phyloP scores from a whole-genome alignment of 2,797 vertebrate species.

The Alosa sapidissima region DNA sequence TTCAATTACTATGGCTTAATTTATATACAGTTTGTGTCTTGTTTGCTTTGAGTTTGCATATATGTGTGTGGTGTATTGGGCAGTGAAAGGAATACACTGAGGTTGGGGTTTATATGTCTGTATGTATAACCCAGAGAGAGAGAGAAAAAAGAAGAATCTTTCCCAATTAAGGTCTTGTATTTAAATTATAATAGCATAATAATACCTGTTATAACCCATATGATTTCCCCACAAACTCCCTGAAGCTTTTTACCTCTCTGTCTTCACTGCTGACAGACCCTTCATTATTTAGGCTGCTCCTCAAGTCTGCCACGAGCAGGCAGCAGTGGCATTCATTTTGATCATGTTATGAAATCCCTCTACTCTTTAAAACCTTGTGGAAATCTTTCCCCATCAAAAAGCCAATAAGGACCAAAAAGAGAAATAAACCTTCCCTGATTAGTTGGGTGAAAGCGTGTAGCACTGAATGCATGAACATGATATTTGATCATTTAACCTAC shows the following conservation, averaged over 20 bases:
- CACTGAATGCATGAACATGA: not conserved
- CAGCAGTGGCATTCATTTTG: constrained; percentile 3
- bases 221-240: not conserved
- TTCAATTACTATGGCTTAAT: too few relatives aligned
- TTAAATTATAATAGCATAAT: not conserved
- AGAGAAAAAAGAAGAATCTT: too few relatives aligned
- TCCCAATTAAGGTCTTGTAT: not conserved
- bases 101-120: not conserved
- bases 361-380: not conserved
- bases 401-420: not conserved
- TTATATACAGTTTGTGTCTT: too few relatives aligned
- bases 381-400: not conserved
- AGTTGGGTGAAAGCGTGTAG: not conserved
- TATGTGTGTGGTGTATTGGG: not conserved
- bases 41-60: too few relatives aligned
- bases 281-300: not conserved
- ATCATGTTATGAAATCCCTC: not conserved
- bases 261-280: not conserved
- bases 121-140: not conserved
- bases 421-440: not conserved
- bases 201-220: not conserved
- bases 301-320: not conserved
- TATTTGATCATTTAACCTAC: not conserved
- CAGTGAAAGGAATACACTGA: too few relatives aligned
- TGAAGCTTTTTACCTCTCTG: not conserved